phyloP scores from a whole-genome alignment of 2,113 vertebrate genomes.

The Dicerorhinus sumatrensis region DNA sequence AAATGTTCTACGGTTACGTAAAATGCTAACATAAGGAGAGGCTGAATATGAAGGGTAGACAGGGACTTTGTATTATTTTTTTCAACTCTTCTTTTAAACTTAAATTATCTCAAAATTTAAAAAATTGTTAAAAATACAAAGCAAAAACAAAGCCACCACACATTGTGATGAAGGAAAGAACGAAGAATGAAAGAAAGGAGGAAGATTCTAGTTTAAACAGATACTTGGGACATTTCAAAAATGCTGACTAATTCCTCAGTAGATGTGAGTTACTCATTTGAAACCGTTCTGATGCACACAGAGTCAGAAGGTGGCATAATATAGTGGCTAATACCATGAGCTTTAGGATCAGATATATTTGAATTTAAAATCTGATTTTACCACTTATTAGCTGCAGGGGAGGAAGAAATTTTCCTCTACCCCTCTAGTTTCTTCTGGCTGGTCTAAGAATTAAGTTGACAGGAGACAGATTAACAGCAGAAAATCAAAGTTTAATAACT shows the following conservation, averaged over 20 bases:
- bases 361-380: slow-evolving; percentile 20
- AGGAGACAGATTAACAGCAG: too few relatives aligned
- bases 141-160: neutral
- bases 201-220: slow-evolving; percentile 21
- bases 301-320: neutral
- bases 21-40: neutral
- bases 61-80: neutral
- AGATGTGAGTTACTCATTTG: neutral
- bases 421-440: too few relatives aligned
- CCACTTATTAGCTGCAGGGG: neutral
- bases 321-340: neutral
- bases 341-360: neutral
- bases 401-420: too few relatives aligned
- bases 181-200: neutral
- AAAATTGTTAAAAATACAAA: slow-evolving; percentile 35
- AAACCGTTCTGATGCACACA: neutral
- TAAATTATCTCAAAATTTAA: neutral
- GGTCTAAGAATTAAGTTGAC: too few relatives aligned
- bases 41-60: neutral
- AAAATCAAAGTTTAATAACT: too few relatives aligned
- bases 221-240: neutral
- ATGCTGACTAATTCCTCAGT: neutral
- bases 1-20: neutral
- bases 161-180: neutral
- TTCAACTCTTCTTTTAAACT: neutral